These are phyloP conservation scores for Myotis yumanensis DNA, from an alignment of 2,113 vertebrate genomes.

Conservation along the genomic window DNA sequence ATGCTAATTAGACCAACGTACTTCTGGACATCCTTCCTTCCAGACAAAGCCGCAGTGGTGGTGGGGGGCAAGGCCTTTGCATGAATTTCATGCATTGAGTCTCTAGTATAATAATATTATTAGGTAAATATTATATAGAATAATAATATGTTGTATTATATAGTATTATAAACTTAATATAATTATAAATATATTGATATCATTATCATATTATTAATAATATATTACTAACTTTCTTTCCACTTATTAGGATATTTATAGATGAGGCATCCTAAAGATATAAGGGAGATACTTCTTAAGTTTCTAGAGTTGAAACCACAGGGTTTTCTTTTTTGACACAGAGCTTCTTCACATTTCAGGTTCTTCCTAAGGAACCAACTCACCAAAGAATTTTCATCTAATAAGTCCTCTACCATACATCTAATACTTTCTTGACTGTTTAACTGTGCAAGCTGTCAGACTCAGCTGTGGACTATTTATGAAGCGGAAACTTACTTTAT, in stretches of 20 bases:
- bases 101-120: neutral
- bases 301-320: neutral
- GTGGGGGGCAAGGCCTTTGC: too few species aligned
- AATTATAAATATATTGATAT: neutral
- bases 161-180: neutral
- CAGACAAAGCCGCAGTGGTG: too few species aligned
- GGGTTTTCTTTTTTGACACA: neutral
- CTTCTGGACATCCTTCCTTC: too few species aligned
- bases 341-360: neutral
- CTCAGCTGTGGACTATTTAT: neutral
- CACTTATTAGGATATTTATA: neutral
- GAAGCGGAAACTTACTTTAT: neutral
- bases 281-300: neutral
- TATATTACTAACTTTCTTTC: neutral
- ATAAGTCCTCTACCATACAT: neutral
- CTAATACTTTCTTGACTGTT: neutral
- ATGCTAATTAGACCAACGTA: too few species aligned
- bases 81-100: too few species aligned
- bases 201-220: neutral
- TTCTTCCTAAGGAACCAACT: neutral
- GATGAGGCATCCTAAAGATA: neutral
- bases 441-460: neutral
- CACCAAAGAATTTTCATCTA: neutral
- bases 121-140: neutral
- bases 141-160: neutral